Conservation (phyloP, 2,113 vertebrate genomes). For the Rhipidura dahli region DNA sequence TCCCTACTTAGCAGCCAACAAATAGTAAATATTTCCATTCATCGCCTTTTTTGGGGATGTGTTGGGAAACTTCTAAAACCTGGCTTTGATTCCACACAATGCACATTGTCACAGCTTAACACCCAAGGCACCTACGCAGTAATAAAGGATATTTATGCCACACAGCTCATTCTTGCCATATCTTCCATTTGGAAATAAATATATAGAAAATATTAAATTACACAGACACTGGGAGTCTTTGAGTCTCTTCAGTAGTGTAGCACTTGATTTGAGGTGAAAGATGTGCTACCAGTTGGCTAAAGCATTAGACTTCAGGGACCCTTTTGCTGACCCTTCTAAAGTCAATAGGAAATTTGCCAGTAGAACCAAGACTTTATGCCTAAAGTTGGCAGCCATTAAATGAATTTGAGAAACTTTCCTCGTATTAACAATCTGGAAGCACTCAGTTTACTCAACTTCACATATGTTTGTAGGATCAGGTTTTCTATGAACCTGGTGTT, state of each 20-base stretch:
- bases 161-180: background rate
- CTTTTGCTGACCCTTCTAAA: background rate
- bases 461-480: background rate
- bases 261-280: background rate
- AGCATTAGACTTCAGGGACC: background rate
- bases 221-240: background rate
- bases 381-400: background rate
- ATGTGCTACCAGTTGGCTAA: background rate
- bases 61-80: background rate
- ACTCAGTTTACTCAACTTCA: background rate
- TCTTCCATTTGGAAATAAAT: background rate
- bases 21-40: slow-evolving; percentile 22
- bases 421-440: background rate
- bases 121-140: background rate
- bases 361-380: background rate
- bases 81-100: background rate
- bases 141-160: background rate
- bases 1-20: slow-evolving; percentile 27
- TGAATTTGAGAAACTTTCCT: background rate
- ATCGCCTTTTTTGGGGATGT: background rate
- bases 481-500: background rate
- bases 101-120: background rate
- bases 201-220: background rate
- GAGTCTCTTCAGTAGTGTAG: background rate
- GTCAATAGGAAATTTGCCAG: background rate